Evolutionary conservation across 2,888 invertebrate genomes (phyloP).

Genomic region (Troides helena): DNA sequence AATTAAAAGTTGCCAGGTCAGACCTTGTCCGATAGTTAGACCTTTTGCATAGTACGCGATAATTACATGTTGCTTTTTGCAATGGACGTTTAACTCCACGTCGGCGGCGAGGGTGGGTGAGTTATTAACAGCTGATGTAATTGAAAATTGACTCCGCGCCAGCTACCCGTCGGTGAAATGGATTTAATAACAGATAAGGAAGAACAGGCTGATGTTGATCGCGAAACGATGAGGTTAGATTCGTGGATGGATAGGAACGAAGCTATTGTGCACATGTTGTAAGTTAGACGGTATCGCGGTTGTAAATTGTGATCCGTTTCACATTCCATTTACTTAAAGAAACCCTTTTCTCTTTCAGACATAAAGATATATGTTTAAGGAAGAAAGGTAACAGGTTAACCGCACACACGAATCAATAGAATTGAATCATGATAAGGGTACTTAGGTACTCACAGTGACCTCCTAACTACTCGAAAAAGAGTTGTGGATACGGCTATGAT

Average conservation of each 20-base stretch:
- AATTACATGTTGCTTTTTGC: constrained; percentile 22
- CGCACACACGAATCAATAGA: too few species aligned
- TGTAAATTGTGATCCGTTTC: constrained; percentile 11
- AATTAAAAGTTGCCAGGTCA: constrained; percentile 15
- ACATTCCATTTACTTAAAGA: constrained; percentile 1
- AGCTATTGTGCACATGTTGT: constrained; percentile 15
- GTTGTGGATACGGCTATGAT: too few species aligned
- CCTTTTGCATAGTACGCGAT: constrained; percentile 9
- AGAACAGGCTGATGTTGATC: constrained; percentile 42
- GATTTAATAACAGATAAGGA: constrained; percentile 62
- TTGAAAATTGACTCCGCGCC: constrained; percentile 58
- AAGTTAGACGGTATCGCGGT: constrained; percentile 1
- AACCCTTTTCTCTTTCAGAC: too few species aligned
- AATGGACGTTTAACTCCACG: constrained; percentile 7
- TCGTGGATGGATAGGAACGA: constrained; percentile 6
- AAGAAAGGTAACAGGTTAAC: too few species aligned
- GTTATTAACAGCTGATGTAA: constrained; percentile 48
- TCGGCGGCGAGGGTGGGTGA: constrained; percentile 31
- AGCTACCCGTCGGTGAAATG: constrained; percentile 34
- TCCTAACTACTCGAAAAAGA: too few species aligned
- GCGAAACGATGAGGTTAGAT: constrained; percentile 28
- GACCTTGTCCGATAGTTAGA: constrained; percentile 6
- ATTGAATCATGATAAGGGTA: too few species aligned
- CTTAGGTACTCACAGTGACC: too few species aligned
- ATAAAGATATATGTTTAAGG: too few species aligned